Percentiles rank a stretch among this genome's conserved stretches.
phyloP scores from a whole-genome alignment of 1,140 invertebrate genomes.

The Diorhabda carinulata region DNA sequence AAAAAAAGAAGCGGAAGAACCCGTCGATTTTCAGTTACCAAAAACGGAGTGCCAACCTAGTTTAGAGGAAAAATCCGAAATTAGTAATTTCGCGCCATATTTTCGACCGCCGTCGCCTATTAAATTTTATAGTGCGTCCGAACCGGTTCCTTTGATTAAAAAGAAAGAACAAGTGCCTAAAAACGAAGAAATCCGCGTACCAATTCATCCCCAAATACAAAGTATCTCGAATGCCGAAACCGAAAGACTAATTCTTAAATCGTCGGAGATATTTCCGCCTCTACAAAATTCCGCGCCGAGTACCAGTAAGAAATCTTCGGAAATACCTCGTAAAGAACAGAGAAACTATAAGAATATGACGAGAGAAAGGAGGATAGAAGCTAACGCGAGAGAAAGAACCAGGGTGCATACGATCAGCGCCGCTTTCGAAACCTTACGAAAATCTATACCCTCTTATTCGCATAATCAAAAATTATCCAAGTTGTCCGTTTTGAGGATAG shows the following conservation, averaged over 20 bases:
- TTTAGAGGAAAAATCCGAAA: slow-evolving; percentile 5
- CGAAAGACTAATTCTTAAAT: slow-evolving; percentile 33
- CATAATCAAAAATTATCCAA: slow-evolving; percentile 92
- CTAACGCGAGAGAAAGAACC: slow-evolving; percentile 87
- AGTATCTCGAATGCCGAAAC: slow-evolving; percentile 41
- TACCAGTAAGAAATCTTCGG: slow-evolving; percentile 19
- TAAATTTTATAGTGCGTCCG: slow-evolving; percentile 41
- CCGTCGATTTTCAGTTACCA: slow-evolving; percentile 23
- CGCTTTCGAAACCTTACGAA: slow-evolving; percentile 84
- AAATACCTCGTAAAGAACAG: slow-evolving; percentile 56
- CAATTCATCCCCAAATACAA: slow-evolving; percentile 51
- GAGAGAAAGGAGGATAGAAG: slow-evolving; percentile 83
- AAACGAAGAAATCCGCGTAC: slow-evolving; percentile 52
- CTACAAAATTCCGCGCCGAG: slow-evolving; percentile 20
- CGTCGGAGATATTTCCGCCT: slow-evolving; percentile 39
- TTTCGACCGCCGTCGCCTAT: slow-evolving; percentile 33
- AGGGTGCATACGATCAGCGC: slow-evolving; percentile 93
- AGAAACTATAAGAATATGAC: slow-evolving; percentile 96
- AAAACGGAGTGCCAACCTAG: slow-evolving; percentile 11
- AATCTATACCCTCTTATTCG: slow-evolving; percentile 82
- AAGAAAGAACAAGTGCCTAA: slow-evolving; percentile 24
- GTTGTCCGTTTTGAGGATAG: slow-evolving; percentile 84
- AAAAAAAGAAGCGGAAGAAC: neutral
- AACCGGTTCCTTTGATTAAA: slow-evolving; percentile 51
- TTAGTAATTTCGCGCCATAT: slow-evolving; percentile 25